Evolutionary conservation across 2,797 vertebrate genomes (phyloP).

Genomic region (Delichon dasypus): DNA sequence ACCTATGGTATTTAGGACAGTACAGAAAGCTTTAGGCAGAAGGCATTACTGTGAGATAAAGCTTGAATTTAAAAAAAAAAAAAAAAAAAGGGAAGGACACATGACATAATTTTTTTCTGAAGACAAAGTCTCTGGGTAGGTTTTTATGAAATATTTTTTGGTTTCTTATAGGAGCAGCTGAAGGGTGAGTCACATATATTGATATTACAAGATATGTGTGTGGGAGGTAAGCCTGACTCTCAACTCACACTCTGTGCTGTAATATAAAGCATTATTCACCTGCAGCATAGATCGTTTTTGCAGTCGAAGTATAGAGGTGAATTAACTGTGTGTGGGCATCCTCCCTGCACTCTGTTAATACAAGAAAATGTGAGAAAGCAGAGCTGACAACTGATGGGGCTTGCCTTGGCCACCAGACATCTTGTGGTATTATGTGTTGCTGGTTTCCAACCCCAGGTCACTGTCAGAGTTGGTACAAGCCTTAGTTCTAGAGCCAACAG

Average conservation of each 20-base stretch:
- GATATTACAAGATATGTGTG: not conserved
- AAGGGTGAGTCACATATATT: constrained; percentile 44
- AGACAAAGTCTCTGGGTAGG: not conserved
- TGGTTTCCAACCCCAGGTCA: not conserved
- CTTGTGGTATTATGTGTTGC: not conserved
- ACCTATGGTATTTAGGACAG: not conserved
- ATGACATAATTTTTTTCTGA: not conserved
- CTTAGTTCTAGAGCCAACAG: not conserved
- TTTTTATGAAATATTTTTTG: not conserved
- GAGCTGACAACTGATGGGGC: not conserved
- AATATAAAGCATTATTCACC: constrained; percentile 45
- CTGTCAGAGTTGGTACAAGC: not conserved
- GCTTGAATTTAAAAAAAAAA: not conserved
- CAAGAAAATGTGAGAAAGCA: not conserved
- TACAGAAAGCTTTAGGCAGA: not conserved
- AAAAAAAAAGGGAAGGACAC: not conserved
- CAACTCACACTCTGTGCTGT: not conserved
- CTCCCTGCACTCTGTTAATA: not conserved
- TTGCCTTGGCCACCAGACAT: not conserved
- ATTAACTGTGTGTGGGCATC: not conserved
- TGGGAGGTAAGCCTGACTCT: constrained; percentile 39
- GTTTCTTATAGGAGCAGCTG: not conserved
- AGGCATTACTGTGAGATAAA: not conserved
- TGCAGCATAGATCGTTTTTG: not conserved
- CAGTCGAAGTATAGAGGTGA: not conserved